Evolutionary conservation across 2,113 vertebrate genomes (phyloP).

Genomic region (Sander vitreus): DNA sequence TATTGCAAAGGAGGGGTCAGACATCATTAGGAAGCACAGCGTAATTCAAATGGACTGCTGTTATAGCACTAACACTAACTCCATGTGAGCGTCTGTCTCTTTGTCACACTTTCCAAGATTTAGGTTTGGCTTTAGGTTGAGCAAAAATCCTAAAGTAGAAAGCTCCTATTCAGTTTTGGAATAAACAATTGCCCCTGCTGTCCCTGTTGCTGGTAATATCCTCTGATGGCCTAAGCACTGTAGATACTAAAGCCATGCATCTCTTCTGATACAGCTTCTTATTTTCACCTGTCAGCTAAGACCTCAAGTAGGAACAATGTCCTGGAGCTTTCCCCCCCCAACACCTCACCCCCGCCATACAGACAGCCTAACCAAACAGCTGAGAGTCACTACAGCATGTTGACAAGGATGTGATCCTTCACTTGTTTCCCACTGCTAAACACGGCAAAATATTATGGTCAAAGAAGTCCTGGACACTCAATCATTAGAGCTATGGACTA

Average conservation of each 20-base stretch:
- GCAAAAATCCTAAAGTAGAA: background rate
- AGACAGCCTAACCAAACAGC: background rate
- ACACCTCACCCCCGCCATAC: background rate
- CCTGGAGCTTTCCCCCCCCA: background rate
- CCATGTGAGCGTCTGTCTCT: background rate
- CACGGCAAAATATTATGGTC: background rate
- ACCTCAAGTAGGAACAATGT: background rate
- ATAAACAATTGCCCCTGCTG: background rate
- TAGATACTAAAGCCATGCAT: background rate
- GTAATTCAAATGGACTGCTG: slow-evolving; percentile 7
- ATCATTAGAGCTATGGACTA: background rate
- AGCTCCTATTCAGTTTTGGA: background rate
- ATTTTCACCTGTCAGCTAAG: background rate
- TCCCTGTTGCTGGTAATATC: background rate
- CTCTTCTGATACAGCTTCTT: background rate
- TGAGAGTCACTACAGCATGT: background rate
- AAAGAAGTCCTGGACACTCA: background rate
- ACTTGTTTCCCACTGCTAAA: background rate
- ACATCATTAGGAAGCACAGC: slow-evolving; percentile 31
- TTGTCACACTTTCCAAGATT: background rate
- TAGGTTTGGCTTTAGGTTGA: background rate
- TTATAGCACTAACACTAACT: background rate
- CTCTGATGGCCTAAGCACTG: background rate
- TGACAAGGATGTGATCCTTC: background rate
- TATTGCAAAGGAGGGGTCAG: slow-evolving; percentile 17